phyloP scores from a whole-genome alignment of 2,888 invertebrate species.

The Asteroscopus sphinx region DNA sequence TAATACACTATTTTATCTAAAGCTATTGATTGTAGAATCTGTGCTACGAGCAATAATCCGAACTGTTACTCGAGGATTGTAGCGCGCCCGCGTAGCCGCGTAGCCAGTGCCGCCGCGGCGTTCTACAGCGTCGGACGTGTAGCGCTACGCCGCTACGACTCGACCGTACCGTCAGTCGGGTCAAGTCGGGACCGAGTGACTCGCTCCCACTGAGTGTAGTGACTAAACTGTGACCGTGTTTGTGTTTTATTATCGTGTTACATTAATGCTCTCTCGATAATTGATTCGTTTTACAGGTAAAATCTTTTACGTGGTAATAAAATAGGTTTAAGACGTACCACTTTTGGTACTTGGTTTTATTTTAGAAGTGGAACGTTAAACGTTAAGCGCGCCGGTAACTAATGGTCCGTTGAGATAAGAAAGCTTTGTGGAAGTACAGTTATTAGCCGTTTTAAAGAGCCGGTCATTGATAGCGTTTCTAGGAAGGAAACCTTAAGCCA shows the following conservation, averaged over 20 bases:
- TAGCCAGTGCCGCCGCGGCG: slow-evolving; percentile 83
- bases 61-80: slow-evolving; percentile 78
- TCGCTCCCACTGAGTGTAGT: slow-evolving; percentile 54
- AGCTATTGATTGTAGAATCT: slow-evolving; percentile 85
- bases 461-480: slow-evolving; percentile 47
- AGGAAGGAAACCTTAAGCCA: slow-evolving; percentile 19
- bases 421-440: slow-evolving; percentile 65
- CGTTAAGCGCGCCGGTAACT: slow-evolving; percentile 75
- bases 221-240: slow-evolving; percentile 70
- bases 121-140: slow-evolving; percentile 78
- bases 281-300: slow-evolving; percentile 68
- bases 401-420: slow-evolving; percentile 84
- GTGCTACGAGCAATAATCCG: slow-evolving; percentile 83
- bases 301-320: slow-evolving; percentile 63
- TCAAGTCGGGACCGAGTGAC: slow-evolving; percentile 48
- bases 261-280: slow-evolving; percentile 48
- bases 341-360: slow-evolving; percentile 69
- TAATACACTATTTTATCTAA: slow-evolving; percentile 62
- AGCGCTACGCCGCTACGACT: slow-evolving; percentile 61
- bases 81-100: slow-evolving; percentile 81
- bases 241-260: slow-evolving; percentile 62
- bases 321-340: slow-evolving; percentile 65
- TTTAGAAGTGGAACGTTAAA: slow-evolving; percentile 72
- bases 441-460: slow-evolving; percentile 62
- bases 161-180: slow-evolving; percentile 50